phyloP scores from a whole-genome alignment of 2,113 vertebrate species.

The Ariopsis seemanni region DNA sequence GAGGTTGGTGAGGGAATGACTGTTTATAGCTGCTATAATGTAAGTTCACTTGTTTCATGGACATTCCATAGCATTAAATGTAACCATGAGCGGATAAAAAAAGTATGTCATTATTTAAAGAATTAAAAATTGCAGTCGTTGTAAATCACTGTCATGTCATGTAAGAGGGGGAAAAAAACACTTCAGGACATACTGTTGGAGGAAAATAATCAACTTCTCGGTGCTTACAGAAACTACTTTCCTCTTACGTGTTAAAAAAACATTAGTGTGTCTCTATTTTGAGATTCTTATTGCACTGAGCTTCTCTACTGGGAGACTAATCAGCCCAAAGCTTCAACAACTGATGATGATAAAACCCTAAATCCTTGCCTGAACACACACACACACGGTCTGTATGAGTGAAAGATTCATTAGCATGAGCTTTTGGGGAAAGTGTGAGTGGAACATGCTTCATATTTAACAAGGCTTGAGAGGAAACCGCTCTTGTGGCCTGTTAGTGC shows the following conservation, averaged over 20 bases:
- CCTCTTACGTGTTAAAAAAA: not conserved
- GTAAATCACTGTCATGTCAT: not conserved
- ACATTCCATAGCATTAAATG: not conserved
- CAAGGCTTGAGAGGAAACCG: conserved; percentile 54
- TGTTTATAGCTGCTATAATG: too few species aligned
- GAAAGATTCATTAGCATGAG: conserved; percentile 68
- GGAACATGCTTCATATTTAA: conserved; percentile 69
- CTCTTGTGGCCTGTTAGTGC: conserved; percentile 54
- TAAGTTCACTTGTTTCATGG: not conserved
- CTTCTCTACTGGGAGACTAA: conserved; percentile 52
- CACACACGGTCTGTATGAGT: conserved; percentile 39
- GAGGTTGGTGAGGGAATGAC: not conserved
- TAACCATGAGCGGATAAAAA: too few species aligned
- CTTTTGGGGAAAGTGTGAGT: conserved; percentile 67
- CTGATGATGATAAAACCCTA: conserved; percentile 45
- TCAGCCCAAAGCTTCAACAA: conserved; percentile 50
- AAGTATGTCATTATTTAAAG: too few species aligned
- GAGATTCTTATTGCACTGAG: conserved; percentile 32
- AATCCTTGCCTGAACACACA: not conserved
- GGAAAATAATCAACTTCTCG: not conserved
- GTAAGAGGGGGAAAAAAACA: not conserved
- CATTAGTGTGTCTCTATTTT: not conserved
- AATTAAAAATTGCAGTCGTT: too few species aligned
- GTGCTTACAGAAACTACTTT: not conserved
- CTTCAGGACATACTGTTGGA: not conserved